Conservation (phyloP, 2,797 vertebrate species). For the Oryzias dopingdopingensis region DNA sequence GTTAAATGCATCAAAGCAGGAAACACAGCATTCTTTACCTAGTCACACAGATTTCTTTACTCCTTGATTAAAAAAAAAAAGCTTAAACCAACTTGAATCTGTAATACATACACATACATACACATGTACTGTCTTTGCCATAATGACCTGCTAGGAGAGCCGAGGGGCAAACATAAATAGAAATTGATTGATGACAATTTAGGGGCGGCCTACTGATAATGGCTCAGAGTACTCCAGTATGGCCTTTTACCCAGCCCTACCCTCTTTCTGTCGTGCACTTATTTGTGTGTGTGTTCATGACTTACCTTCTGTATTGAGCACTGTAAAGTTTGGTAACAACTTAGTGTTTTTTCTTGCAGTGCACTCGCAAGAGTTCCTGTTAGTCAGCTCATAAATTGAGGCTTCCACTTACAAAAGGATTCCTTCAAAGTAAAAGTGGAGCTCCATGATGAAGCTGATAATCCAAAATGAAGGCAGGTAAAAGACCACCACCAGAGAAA, state of each 20-base stretch:
- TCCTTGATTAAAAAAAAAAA: too few species aligned
- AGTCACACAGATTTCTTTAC: background rate
- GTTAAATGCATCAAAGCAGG: background rate
- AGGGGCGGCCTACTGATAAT: conserved; percentile 33
- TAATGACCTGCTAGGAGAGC: conserved; percentile 11
- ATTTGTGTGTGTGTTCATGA: background rate
- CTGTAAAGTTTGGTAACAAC: background rate
- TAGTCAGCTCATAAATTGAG: conserved; percentile 5
- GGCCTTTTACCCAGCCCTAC: conserved; percentile 45
- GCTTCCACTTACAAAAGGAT: background rate
- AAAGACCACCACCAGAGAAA: too few species aligned
- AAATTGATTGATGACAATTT: conserved; percentile 49
- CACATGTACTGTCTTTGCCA: background rate
- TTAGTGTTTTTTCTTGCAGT: conserved; percentile 12
- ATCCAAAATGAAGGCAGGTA: background rate
- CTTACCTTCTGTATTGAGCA: background rate
- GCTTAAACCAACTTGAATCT: background rate
- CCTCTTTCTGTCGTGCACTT: background rate
- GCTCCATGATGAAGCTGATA: too few species aligned
- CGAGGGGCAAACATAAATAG: conserved; percentile 20
- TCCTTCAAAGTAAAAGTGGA: background rate
- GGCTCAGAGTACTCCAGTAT: conserved; percentile 32
- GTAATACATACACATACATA: background rate
- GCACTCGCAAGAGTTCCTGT: conserved; percentile 11
- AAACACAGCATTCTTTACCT: background rate